Evolutionary conservation across 2,888 invertebrate genomes (phyloP).

Genomic region (Lobophora halterata): DNA sequence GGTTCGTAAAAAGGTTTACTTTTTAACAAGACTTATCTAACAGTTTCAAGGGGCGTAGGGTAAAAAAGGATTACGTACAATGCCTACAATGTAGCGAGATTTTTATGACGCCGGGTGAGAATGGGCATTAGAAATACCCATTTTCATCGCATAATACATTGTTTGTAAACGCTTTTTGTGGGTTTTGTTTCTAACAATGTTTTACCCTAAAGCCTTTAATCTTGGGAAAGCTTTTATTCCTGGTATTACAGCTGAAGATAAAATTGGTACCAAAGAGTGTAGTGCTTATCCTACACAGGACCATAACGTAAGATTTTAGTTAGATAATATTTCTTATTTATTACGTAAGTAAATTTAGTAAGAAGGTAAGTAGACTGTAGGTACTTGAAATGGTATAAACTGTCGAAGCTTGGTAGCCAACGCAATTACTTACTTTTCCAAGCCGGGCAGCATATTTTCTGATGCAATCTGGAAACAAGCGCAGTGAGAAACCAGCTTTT

Average conservation of each 20-base stretch:
- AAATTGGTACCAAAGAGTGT: no score
- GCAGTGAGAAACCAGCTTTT: slow-evolving; percentile 29
- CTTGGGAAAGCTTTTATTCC: no score
- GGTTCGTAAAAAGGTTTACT: background rate
- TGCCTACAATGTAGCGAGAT: slow-evolving; percentile 22
- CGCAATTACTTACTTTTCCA: slow-evolving; percentile 16
- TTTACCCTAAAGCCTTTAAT: background rate
- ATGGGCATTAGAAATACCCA: slow-evolving; percentile 24
- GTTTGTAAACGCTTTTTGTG: slow-evolving; percentile 30
- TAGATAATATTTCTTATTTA: no score
- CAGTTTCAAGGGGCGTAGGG: background rate
- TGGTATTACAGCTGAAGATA: no score
- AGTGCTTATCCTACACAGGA: no score
- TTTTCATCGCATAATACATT: slow-evolving; percentile 34
- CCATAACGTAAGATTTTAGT: no score
- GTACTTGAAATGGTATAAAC: slow-evolving; percentile 1
- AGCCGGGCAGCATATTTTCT: slow-evolving; percentile 28
- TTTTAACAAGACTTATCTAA: background rate
- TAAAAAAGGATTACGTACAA: slow-evolving; percentile 12
- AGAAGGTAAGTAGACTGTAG: background rate
- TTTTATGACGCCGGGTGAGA: slow-evolving; percentile 29
- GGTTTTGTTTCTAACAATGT: background rate
- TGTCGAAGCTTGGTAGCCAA: slow-evolving; percentile 10
- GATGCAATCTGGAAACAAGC: slow-evolving; percentile 35
- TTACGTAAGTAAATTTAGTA: no score